phyloP scores from a whole-genome alignment of 2,113 vertebrate genomes.

The Euleptes europaea region DNA sequence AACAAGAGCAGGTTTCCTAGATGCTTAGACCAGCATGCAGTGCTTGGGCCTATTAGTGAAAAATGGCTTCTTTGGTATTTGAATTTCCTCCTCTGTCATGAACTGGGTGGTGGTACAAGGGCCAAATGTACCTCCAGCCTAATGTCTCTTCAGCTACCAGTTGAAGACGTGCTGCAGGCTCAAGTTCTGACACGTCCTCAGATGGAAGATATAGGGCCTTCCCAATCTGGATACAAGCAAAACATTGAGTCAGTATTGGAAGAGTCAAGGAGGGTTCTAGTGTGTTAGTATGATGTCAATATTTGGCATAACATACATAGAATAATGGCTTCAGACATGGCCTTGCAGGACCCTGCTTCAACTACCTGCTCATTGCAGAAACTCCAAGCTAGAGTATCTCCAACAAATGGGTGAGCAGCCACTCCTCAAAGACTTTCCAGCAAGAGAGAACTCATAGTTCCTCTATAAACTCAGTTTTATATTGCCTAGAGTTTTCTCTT shows the following conservation, averaged over 20 bases:
- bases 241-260: background rate
- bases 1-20: background rate
- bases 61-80: background rate
- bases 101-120: background rate
- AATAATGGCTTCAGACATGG: too few relatives aligned
- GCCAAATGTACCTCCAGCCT: background rate
- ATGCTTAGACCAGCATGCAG: background rate
- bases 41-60: background rate
- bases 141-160: background rate
- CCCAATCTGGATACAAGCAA: background rate
- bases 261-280: background rate
- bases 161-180: background rate
- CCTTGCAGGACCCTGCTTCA: too few relatives aligned
- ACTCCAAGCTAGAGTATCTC: too few relatives aligned
- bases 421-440: too few relatives aligned
- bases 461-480: too few relatives aligned
- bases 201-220: background rate
- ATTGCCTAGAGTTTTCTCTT: background rate
- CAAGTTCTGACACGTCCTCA: background rate
- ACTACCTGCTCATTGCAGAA: too few relatives aligned
- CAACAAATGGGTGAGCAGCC: too few relatives aligned
- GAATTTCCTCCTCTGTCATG: background rate
- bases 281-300: background rate
- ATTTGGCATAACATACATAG: background rate
- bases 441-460: too few relatives aligned